phyloP scores from a whole-genome alignment of 2,113 vertebrate genomes.

The Gnathonemus longibarbis region DNA sequence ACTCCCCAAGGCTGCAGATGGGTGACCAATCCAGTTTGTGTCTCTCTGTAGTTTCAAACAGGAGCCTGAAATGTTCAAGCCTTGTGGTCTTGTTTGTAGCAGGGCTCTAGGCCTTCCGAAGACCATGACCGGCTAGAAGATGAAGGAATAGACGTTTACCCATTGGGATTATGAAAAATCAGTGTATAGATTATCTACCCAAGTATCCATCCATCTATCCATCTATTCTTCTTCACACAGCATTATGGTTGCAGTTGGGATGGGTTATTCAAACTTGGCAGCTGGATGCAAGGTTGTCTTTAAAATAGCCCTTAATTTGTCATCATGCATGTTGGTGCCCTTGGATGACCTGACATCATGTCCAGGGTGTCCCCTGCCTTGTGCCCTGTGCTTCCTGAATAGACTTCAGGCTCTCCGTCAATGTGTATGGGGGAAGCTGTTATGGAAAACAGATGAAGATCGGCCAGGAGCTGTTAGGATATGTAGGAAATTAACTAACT shows the following conservation, averaged over 20 bases:
- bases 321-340: background rate
- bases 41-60: background rate
- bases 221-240: background rate
- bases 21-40: background rate
- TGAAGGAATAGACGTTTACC: background rate
- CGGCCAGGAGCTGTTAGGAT: background rate
- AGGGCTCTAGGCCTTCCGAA: background rate
- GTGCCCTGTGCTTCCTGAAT: background rate
- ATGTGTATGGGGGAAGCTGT: background rate
- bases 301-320: background rate
- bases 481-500: background rate
- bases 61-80: background rate
- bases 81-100: background rate
- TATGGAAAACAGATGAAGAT: background rate
- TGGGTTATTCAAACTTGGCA: background rate
- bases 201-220: background rate
- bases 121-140: background rate
- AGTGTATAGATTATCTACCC: background rate
- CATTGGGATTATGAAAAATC: background rate
- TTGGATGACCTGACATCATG: background rate
- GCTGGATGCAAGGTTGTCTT: background rate
- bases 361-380: background rate
- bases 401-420: background rate
- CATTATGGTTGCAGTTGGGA: background rate
- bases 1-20: background rate